Base-by-base conservation (phyloP, 1,140 invertebrate species). In the Nasonia giraulti region DNA sequence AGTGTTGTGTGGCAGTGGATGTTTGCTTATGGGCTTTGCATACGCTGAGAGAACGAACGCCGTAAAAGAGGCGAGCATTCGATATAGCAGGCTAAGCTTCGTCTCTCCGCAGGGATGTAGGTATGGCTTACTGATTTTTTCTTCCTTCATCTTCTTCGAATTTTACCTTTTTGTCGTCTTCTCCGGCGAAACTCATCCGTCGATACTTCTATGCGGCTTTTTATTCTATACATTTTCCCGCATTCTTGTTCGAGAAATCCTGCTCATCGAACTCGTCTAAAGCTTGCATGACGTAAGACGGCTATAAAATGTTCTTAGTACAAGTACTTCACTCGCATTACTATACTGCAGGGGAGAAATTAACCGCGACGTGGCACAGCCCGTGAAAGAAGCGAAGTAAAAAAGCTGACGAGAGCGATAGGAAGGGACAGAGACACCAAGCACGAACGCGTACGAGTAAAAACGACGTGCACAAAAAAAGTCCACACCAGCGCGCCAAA, bases 21-120 rank as follows among this genome's bases (percentile, higher is more conserved):
- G 31, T 68, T 20, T 40, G 55, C 47, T 14, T 6, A n/a, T n/a
- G 33, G 23, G 62, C 33, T 80, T 69, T 80, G 40, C 76, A 78
- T 80, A 37, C 6, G 20, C 44, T 62, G 50, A n/a, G 47, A 3
- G 55, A n/a, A 62, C 2, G 55, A 62, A 55, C n/a, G 40, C 10
- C n/a, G 40, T 76, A 76, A 76, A 76, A 50, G 44, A 50, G 8
- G 14, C 20, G 40, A n/a, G 74, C n/a, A 23, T 50, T 47, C 74
- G 74, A 76, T 76, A 76, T n/a, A 50, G 17, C 69, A 14, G 31
- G 3, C 10, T 33, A 31, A 40, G 37, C 33, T 44, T 75, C 69
- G 17, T 74, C 44, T 82, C 80, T 44, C 33, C 27, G 27, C 50
- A 69, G 79, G 76, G 84, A 87, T 79, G 76, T 17, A 23, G 27